Evolutionary conservation across 2,113 vertebrate species (phyloP), one percentile per base, ranked within the genome.

Genomic region (Delphinapterus leucas): DNA sequence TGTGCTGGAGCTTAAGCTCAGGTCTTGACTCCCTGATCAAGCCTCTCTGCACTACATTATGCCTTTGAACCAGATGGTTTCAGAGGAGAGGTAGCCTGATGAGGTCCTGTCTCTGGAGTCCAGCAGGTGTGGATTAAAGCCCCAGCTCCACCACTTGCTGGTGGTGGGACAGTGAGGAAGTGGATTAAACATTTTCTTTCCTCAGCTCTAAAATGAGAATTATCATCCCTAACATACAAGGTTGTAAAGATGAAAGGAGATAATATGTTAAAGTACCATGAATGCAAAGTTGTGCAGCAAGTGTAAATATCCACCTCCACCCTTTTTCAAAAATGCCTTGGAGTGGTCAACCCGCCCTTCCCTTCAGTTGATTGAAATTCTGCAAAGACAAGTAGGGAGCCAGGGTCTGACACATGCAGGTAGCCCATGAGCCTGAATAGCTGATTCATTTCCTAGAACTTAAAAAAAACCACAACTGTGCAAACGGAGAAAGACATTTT

Each of bases 401-500:
- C 8, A 1, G 33, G 26, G 7, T 83, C 83, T 88, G 23, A 28
- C 11, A 4, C 1, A 3, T 4, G 26, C 1, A 8, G 7, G 8
- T 4, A 36, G 15, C 5, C 2, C 3, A 0, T 10, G 2, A 83
- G 4, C 58, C 44, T 38, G 28, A 83, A 41, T 0, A 6, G 23
- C 17, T n/a, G 23, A 58, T 33, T 97, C 31, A 80, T n/a, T 44
- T 80, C n/a, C 68, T 13, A 68, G 41, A 68, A 28, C 13, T 63
- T 83, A 21, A 63, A 55, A 65, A 70, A 11, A n/a, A 60, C 21
- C 23, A 21, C 11, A 88, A 11, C 9, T 18, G 3, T 28, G 6
- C 33, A 91, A 63, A 58, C 41, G 60, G 47, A 81, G 38, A 31
- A 74, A 82, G 58, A 17, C 44, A 81, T n/a, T 95, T 93, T 93